Conservation (phyloP, 2,888 invertebrate species). For the Ceriagrion tenellum region DNA sequence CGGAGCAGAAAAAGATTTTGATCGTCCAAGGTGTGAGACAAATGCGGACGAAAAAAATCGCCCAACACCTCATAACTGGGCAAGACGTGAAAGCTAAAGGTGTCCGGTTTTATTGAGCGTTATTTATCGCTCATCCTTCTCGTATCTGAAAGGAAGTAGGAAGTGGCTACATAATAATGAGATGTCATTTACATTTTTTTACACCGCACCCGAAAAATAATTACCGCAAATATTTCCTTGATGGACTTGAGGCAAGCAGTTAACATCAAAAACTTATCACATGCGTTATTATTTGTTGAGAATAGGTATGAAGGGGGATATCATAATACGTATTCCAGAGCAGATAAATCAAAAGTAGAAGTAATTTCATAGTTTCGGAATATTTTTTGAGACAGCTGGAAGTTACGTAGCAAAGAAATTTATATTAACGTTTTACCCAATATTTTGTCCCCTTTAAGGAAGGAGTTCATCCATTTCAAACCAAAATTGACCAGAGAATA, state of each 20-base stretch:
- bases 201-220: background rate
- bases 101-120: background rate
- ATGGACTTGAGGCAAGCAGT: background rate
- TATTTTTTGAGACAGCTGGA: too few species aligned
- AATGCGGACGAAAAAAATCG: background rate
- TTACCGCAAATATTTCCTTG: background rate
- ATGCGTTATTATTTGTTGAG: too few species aligned
- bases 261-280: too few species aligned
- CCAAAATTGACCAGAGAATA: too few species aligned
- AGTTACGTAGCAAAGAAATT: too few species aligned
- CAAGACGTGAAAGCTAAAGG: background rate
- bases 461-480: too few species aligned
- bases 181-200: background rate
- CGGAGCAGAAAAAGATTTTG: background rate
- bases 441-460: too few species aligned
- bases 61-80: background rate
- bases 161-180: background rate
- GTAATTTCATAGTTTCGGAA: too few species aligned
- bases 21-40: conserved; percentile 14
- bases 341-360: too few species aligned
- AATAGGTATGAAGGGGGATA: too few species aligned
- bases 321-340: too few species aligned
- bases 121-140: background rate
- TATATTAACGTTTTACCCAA: too few species aligned
- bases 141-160: background rate